phyloP scores from a whole-genome alignment of 2,113 vertebrate genomes.

The Carassius gibelio region DNA sequence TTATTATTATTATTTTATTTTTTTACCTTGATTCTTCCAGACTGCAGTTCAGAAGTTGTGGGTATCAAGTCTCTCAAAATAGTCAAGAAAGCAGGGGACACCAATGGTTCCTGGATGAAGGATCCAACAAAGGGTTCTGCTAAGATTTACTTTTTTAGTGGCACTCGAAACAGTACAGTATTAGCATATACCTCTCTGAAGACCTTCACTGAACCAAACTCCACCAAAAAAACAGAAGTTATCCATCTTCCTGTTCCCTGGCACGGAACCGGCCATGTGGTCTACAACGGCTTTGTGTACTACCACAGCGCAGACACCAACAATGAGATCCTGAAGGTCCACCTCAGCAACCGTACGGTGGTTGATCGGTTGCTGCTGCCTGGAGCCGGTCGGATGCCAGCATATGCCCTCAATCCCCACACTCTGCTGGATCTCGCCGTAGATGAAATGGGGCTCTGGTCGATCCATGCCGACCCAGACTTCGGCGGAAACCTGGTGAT shows the following conservation, averaged over 20 bases:
- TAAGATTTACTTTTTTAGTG: conserved; percentile 88
- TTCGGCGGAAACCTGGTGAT: conserved; percentile 82
- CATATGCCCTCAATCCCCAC: conserved; percentile 82
- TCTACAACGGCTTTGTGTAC: conserved; percentile 86
- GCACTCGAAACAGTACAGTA: conserved; percentile 78
- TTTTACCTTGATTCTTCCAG: conserved; percentile 70
- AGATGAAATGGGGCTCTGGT: conserved; percentile 93
- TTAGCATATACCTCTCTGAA: conserved; percentile 82
- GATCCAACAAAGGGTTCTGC: conserved; percentile 78
- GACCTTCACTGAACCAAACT: conserved; percentile 77
- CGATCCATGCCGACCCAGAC: conserved; percentile 84
- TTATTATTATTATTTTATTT: neutral
- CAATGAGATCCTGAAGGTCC: conserved; percentile 89
- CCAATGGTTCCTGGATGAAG: conserved; percentile 88
- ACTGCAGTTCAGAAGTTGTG: conserved; percentile 79
- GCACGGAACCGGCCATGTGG: conserved; percentile 87
- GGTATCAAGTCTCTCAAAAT: conserved; percentile 90
- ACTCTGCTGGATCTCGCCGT: conserved; percentile 88
- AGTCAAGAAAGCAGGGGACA: conserved; percentile 81
- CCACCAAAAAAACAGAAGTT: conserved; percentile 65
- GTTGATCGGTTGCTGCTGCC: conserved; percentile 80
- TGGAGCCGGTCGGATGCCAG: conserved; percentile 81
- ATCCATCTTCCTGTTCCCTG: conserved; percentile 80
- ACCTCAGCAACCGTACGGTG: conserved; percentile 77
- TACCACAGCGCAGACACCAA: conserved; percentile 84